Evolutionary conservation across 2,113 vertebrate genomes (phyloP).

Genomic region (Gallinago paraguaiae): DNA sequence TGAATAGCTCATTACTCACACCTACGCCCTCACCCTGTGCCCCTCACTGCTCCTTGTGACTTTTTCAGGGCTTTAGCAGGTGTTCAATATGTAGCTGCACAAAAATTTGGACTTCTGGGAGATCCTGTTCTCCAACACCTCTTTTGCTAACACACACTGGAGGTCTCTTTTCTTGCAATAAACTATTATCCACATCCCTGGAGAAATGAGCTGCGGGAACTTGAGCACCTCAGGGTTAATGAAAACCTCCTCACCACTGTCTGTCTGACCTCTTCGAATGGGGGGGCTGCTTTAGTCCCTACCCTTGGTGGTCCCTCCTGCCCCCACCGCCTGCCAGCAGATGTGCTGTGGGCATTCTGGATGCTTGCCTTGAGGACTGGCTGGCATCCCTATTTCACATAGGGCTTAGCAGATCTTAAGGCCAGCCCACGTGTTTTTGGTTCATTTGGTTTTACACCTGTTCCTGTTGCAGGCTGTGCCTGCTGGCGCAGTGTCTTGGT

Average conservation of each 20-base stretch:
- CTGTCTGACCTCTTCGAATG: neutral
- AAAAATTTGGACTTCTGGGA: conserved; percentile 25
- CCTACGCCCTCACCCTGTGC: neutral
- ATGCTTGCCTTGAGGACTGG: neutral
- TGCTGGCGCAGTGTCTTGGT: neutral
- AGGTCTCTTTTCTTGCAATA: neutral
- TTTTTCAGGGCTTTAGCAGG: neutral
- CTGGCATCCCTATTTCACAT: neutral
- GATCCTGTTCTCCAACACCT: conserved; percentile 3
- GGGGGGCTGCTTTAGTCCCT: neutral
- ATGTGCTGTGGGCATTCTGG: neutral
- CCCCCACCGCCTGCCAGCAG: neutral
- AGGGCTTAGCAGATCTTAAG: neutral
- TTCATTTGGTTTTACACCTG: neutral
- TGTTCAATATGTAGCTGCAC: neutral
- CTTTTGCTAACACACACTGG: neutral
- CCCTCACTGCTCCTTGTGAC: neutral
- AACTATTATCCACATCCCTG: neutral
- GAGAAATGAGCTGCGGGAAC: neutral
- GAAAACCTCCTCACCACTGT: neutral
- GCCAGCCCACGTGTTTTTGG: neutral
- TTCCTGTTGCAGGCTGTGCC: neutral
- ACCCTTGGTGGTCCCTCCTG: neutral
- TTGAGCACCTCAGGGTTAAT: neutral
- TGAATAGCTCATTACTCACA: neutral